These are phyloP conservation scores for Paracyclopina nana DNA, from an alignment of 1,140 invertebrate genomes.

Conservation along the genomic window DNA sequence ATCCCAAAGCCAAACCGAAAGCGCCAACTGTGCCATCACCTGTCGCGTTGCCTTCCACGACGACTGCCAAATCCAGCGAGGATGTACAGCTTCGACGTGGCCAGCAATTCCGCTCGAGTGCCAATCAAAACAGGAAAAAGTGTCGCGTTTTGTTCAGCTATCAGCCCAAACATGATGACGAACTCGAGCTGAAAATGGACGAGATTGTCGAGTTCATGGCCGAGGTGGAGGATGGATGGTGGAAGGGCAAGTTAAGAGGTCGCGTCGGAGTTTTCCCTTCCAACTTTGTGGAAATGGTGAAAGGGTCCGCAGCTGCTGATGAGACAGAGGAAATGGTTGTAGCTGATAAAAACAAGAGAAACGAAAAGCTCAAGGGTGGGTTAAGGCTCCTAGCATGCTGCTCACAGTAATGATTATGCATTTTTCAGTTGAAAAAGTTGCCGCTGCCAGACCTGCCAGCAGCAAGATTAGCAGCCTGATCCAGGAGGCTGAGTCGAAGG, in stretches of 20 bases:
- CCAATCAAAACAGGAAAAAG: conserved; percentile 27
- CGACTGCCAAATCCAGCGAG: not conserved
- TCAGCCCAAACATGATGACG: conserved; percentile 72
- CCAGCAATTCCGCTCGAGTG: not conserved
- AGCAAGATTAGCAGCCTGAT: not conserved
- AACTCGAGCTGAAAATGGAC: conserved; percentile 58
- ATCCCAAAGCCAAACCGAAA: not conserved
- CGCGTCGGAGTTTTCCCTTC: conserved; percentile 71
- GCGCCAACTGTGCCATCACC: not conserved
- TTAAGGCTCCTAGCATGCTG: not conserved
- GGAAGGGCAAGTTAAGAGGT: conserved; percentile 51
- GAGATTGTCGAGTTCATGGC: conserved; percentile 69
- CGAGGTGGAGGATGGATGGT: conserved; percentile 78
- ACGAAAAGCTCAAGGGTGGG: not conserved
- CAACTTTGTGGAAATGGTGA: conserved; percentile 64
- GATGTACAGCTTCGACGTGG: not conserved
- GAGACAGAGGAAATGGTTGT: not conserved
- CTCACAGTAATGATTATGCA: not conserved
- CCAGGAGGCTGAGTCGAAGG: not conserved
- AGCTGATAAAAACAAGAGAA: conserved; percentile 8
- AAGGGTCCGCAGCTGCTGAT: conserved; percentile 19
- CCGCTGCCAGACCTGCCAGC: too few species aligned
- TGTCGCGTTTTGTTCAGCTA: conserved; percentile 78
- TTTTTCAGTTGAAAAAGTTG: too few species aligned
- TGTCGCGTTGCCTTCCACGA: not conserved